Evolutionary conservation across 2,113 vertebrate species (phyloP).

Genomic region (Caranx ignobilis): DNA sequence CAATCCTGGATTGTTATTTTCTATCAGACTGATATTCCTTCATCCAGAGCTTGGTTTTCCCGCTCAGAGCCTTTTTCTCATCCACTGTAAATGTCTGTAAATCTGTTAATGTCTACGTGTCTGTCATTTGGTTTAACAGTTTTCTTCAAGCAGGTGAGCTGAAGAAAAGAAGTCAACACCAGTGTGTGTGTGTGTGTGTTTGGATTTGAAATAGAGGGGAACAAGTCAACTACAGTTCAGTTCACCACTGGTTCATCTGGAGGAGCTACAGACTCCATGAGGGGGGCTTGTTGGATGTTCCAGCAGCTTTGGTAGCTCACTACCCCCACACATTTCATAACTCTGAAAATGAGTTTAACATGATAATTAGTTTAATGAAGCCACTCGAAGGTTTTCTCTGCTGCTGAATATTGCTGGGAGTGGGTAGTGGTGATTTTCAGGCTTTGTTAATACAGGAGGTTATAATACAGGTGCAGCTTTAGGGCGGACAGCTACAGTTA

Average conservation of each 20-base stretch:
- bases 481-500: too few relatives aligned
- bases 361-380: too few relatives aligned
- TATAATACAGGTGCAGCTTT: too few relatives aligned
- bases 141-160: neutral
- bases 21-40: constrained; percentile 4
- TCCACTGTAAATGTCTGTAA: neutral
- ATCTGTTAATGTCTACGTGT: neutral
- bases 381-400: too few relatives aligned
- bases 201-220: neutral
- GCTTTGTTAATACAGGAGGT: too few relatives aligned
- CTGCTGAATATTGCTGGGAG: too few relatives aligned
- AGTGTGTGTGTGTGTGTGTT: neutral
- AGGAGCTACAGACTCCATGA: neutral
- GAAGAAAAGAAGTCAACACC: neutral
- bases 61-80: neutral
- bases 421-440: too few relatives aligned
- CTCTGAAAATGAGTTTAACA: neutral
- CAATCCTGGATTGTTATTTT: constrained; percentile 56
- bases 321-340: neutral
- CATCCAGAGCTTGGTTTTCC: neutral
- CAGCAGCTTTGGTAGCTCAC: neutral
- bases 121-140: neutral
- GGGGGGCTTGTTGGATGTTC: neutral
- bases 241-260: neutral
- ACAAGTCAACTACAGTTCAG: neutral